phyloP scores from a whole-genome alignment of 2,888 invertebrate species.

The Chymomyza caudatula region DNA sequence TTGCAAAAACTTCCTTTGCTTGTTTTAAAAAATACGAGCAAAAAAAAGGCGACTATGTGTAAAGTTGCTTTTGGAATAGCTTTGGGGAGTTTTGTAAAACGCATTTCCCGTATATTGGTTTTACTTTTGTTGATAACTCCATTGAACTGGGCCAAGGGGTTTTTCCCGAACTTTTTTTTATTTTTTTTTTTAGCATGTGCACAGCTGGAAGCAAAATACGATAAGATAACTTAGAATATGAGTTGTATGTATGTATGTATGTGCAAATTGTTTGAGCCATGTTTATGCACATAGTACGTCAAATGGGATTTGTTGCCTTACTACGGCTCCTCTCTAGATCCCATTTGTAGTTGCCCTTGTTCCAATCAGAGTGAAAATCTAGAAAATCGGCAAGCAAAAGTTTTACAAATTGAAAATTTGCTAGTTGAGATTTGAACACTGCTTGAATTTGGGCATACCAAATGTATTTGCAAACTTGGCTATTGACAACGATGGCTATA shows the following conservation, averaged over 20 bases:
- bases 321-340: neutral
- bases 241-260: neutral
- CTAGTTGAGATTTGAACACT: neutral
- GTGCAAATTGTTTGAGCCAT: neutral
- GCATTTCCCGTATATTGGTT: constrained; percentile 29
- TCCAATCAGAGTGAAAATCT: neutral
- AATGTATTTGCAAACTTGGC: neutral
- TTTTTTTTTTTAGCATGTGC: neutral
- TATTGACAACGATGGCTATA: neutral
- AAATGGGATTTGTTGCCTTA: neutral
- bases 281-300: neutral
- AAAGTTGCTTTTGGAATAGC: constrained; percentile 58
- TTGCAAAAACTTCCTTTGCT: constrained; percentile 25
- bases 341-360: neutral
- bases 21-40: constrained; percentile 19
- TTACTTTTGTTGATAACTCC: constrained; percentile 55
- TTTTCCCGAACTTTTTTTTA: neutral
- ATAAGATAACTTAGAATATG: neutral
- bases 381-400: neutral
- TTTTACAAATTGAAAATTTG: neutral
- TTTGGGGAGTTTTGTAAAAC: constrained; percentile 62
- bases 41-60: neutral
- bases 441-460: neutral
- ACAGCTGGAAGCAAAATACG: neutral
- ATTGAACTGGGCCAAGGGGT: constrained; percentile 63